These are phyloP conservation scores for Gandaritis pyraliata DNA, from an alignment of 2,888 invertebrate species.

Conservation along the genomic window DNA sequence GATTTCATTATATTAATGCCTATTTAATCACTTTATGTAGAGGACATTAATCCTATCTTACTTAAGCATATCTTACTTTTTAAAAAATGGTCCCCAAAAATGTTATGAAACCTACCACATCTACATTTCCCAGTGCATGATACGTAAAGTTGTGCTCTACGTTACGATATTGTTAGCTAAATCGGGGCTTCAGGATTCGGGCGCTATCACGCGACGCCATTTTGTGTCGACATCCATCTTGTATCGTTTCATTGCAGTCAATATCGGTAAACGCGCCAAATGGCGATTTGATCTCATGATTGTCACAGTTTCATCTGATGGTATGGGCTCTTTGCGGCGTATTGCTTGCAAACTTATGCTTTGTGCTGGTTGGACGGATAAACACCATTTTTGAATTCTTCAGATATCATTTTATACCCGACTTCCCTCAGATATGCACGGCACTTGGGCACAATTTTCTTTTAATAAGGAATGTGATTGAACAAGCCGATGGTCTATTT, in stretches of 20 bases:
- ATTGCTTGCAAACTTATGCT: conserved; percentile 13
- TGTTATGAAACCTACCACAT: conserved; percentile 4
- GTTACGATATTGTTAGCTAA: conserved; percentile 62
- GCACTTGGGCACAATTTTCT: too few relatives aligned
- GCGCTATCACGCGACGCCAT: conserved; percentile 36
- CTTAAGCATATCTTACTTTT: too few relatives aligned
- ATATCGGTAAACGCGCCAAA: conserved; percentile 35
- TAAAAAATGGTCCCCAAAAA: too few relatives aligned
- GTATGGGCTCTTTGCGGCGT: conserved; percentile 9
- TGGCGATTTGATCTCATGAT: conserved; percentile 34
- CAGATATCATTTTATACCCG: neutral
- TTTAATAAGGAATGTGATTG: too few relatives aligned
- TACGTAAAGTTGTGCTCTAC: conserved; percentile 46
- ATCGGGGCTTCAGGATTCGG: conserved; percentile 50
- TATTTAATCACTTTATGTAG: too few relatives aligned
- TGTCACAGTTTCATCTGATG: conserved; percentile 23
- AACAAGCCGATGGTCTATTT: too few relatives aligned
- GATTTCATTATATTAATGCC: too few relatives aligned
- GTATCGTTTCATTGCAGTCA: conserved; percentile 32
- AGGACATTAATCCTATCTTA: too few relatives aligned
- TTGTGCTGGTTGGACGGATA: conserved; percentile 3
- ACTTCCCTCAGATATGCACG: neutral
- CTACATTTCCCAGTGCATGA: conserved; percentile 3
- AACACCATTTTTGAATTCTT: neutral
- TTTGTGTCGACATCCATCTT: conserved; percentile 41